Base-by-base conservation (phyloP, 2,113 vertebrate species). In the Scartelaos histophorus region DNA sequence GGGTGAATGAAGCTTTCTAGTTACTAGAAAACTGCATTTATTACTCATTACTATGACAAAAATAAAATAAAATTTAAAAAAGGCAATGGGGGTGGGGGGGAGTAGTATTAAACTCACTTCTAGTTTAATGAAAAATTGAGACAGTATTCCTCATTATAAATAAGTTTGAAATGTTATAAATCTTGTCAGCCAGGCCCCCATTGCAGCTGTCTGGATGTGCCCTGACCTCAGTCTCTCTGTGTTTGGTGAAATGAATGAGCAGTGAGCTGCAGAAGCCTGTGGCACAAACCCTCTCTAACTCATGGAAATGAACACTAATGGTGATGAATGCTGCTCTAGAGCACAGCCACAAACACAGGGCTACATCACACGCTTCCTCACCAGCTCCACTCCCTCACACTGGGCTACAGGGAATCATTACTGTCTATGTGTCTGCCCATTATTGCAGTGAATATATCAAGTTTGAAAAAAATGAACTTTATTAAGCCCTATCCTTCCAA, bases 251-350 rank as follows among this genome's bases (percentile, higher is more conserved):
- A 70, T 72, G 24, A 43, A 45, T 67, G 64, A 65, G 62, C 22
- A 49, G 71, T 38, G 17, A 68, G 78, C 76, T 78, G n/a, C 82
- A 79, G 82, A 83, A 79, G 75, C 69, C 82, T 76, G 74, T 79
- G 76, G 80, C 76, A 79, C 79, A 82, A 86, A 85, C 64, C 24
- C 81, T 68, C 82, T 64, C 81, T 88, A 87, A 88, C 71, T 84
- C 79, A 78, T 79, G 86, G 76, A 87, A 86, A 90, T 91, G 79
- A 81, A 76, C 67, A 29, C 71, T 91, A 90, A 92, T 83, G 87
- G 76, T 80, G 83, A 89, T 82, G 69, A 84, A 90, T 90, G 78
- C 56, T 34, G 5, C 79, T 71, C 69, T 49, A 67, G 77, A 70
- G 61, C 25, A 80, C 73, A 53, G 45, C 45, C 70, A 80, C 73